Conservation (phyloP, 2,888 invertebrate species). For the Cerastoderma edule region DNA sequence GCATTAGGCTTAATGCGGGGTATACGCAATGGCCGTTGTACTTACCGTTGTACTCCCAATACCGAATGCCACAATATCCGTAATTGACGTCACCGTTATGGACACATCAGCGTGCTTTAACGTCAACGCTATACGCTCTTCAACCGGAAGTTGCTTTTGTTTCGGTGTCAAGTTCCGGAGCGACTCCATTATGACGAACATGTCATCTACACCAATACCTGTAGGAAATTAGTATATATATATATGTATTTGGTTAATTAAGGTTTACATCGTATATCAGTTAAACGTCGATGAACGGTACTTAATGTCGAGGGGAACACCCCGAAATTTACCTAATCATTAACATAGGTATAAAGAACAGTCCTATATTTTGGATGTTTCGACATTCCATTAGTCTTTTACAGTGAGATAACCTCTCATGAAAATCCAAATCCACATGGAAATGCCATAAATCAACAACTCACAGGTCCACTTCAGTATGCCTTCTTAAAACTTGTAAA, state of each 20-base stretch:
- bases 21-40: constrained; percentile 26
- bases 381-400: too few species aligned
- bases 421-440: too few species aligned
- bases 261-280: background rate
- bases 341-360: background rate
- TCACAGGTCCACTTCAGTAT: too few species aligned
- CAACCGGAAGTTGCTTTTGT: constrained; percentile 58
- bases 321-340: background rate
- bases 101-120: constrained; percentile 90
- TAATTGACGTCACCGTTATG: constrained; percentile 92
- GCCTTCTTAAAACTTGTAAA: too few species aligned
- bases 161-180: constrained; percentile 63
- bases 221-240: constrained; percentile 12
- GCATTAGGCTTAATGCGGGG: background rate
- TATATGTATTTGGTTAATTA: background rate
- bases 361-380: background rate
- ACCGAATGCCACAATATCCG: constrained; percentile 91
- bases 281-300: background rate
- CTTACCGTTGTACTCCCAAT: constrained; percentile 91
- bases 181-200: constrained; percentile 90
- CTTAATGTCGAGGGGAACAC: background rate
- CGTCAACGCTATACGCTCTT: constrained; percentile 64
- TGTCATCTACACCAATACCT: constrained; percentile 89
- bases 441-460: too few species aligned
- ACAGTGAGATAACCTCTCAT: too few species aligned